Conservation (phyloP, 2,888 invertebrate genomes). For the Athalia cordata region DNA sequence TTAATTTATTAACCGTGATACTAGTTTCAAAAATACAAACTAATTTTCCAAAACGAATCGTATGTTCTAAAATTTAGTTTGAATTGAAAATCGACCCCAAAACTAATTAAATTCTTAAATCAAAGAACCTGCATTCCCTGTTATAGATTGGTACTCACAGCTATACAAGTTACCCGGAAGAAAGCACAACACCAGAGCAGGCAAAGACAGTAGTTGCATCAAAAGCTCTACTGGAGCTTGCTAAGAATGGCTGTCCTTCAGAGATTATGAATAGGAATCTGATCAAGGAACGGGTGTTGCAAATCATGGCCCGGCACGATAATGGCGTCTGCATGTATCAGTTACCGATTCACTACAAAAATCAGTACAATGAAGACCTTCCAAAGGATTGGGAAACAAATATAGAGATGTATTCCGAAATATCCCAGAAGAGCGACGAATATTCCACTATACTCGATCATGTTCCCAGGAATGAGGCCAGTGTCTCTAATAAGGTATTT, state of each 20-base stretch:
- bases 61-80: too few species aligned
- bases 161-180: constrained; percentile 74
- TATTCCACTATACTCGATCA: constrained; percentile 73
- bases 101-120: too few species aligned
- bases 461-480: not conserved
- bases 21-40: too few species aligned
- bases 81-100: too few species aligned
- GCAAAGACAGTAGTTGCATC: constrained; percentile 73
- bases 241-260: constrained; percentile 57
- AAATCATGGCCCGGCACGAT: constrained; percentile 72
- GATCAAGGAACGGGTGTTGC: constrained; percentile 69
- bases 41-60: too few species aligned
- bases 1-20: not conserved
- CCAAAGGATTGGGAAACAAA: constrained; percentile 83
- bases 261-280: constrained; percentile 58
- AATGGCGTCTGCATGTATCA: constrained; percentile 75
- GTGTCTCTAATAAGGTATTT: not conserved
- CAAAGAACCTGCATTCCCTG: not conserved
- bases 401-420: constrained; percentile 77
- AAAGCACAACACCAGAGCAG: constrained; percentile 66
- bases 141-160: constrained; percentile 66
- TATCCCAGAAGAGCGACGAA: constrained; percentile 76
- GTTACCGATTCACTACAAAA: constrained; percentile 75
- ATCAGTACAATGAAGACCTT: constrained; percentile 80
- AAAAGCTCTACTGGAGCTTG: constrained; percentile 68